Base-by-base conservation (phyloP, 2,888 invertebrate species). In the Dastarcus helophoroides region DNA sequence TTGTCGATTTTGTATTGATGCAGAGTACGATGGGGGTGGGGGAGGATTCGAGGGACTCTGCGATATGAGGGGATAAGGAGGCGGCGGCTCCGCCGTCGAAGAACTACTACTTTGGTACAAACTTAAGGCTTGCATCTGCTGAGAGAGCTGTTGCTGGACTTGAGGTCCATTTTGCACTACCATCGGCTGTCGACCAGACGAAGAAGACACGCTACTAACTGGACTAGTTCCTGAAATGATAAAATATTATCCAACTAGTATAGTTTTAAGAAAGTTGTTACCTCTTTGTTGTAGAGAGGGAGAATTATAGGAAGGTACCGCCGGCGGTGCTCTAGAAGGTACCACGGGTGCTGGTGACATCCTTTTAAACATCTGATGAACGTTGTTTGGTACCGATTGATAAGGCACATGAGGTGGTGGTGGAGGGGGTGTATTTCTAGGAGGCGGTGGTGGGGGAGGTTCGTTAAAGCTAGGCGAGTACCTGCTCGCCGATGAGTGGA, bases 71-170 rank as follows among this genome's bases (percentile, higher is more conserved):
- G 69, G 69, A 43, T 65, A 70, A 9, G 69, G 69, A 4, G 68
- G 67, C n/a, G 64, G 81, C 9, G 77, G 76, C 48, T 76, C 77
- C 14, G 72, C 69, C 24, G 68, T 67, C 17, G 68, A 64, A 14
- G 68, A 64, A 4, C 65, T 67, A 24, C 68, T 68, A 37, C 69
- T 69, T 48, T 77, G 78, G 57, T 82, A 84, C 43, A 88, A 70
- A 53, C 73, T 80, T 38, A 89, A 66, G 13, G 84, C 85, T 62
- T 89, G 89, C 63, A 90, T 83, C 58, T 89, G 88, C 58, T 89
- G 89, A 31, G 79, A 69, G 30, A 90, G 67, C 59, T 89, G 88
- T 50, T 89, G 88, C 54, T 88, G 86, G 29, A 74, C 81, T 38
- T 78, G 79, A 9, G 80, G 79, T 7, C 77, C 79, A 55, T 81